Conservation (phyloP, 1,140 invertebrate species). For the Meloidogyne chitwoodi region DNA sequence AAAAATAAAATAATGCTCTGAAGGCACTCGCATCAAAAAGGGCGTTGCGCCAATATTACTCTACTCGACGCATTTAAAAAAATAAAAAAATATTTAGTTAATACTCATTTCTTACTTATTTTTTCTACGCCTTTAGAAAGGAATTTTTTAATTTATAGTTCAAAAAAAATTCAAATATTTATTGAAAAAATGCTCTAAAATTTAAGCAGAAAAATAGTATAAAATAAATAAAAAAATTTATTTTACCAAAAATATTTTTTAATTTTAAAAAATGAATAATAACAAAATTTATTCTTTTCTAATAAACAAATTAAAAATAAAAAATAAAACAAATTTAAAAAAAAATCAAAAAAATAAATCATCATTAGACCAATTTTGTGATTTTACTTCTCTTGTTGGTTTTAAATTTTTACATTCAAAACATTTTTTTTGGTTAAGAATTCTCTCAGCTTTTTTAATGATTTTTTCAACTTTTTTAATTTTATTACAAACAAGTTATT, state of each 20-base stretch:
- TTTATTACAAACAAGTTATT: conserved; percentile 21
- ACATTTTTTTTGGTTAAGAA: conserved; percentile 24
- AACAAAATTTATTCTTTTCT: too few relatives aligned
- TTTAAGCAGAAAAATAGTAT: background rate
- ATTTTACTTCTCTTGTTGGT: conserved; percentile 45
- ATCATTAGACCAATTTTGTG: conserved; percentile 42
- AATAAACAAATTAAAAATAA: background rate
- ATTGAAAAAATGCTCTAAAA: background rate
- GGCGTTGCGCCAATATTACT: too few relatives aligned
- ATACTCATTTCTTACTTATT: background rate
- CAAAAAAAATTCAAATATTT: background rate
- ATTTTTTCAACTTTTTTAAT: conserved; percentile 15
- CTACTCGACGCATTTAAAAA: background rate
- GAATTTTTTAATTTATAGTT: background rate
- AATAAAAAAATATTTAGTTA: background rate
- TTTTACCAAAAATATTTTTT: too few relatives aligned
- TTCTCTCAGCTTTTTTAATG: conserved; percentile 12
- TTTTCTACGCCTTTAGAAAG: background rate
- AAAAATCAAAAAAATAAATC: conserved; percentile 8
- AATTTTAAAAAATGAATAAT: too few relatives aligned
- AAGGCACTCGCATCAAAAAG: too few relatives aligned
- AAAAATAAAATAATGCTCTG: too few relatives aligned
- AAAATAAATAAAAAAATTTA: too few relatives aligned
- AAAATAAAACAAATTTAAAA: background rate
- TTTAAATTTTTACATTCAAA: conserved; percentile 45